phyloP scores from a whole-genome alignment of 2,113 vertebrate genomes.

The Microtus oregoni region DNA sequence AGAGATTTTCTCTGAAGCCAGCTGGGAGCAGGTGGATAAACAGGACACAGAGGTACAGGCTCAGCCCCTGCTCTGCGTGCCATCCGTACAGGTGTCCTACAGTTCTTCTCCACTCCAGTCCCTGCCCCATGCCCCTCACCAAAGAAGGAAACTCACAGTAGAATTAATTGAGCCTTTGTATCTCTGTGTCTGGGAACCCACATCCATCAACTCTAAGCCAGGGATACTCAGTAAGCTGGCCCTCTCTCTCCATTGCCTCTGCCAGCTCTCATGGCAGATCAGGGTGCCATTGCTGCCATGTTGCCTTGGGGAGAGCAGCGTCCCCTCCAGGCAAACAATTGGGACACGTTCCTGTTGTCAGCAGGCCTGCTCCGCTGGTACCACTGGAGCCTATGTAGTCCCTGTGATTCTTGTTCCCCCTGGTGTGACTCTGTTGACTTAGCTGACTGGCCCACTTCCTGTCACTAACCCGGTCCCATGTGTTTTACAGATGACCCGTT shows the following conservation, averaged over 20 bases:
- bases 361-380: conserved; percentile 42
- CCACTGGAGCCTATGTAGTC: background rate
- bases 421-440: conserved; percentile 18
- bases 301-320: background rate
- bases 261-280: conserved; percentile 44
- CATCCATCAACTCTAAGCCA: conserved; percentile 73
- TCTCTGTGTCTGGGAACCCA: conserved; percentile 29
- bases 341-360: conserved; percentile 62
- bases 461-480: background rate
- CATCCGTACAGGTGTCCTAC: conserved; percentile 49
- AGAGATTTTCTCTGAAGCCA: conserved; percentile 98
- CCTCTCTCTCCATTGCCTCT: conserved; percentile 43
- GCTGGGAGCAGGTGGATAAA: conserved; percentile 99
- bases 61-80: conserved; percentile 82
- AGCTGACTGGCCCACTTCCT: background rate
- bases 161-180: conserved; percentile 39
- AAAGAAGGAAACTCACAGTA: conserved; percentile 26
- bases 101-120: conserved; percentile 68
- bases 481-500: conserved; percentile 94
- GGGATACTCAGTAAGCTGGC: conserved; percentile 68
- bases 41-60: conserved; percentile 97
- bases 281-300: conserved; percentile 43
- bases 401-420: conserved; percentile 16
- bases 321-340: conserved; percentile 44
- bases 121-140: conserved; percentile 29